phyloP scores from a whole-genome alignment of 1,140 invertebrate species.

The Helicoverpa armigera region DNA sequence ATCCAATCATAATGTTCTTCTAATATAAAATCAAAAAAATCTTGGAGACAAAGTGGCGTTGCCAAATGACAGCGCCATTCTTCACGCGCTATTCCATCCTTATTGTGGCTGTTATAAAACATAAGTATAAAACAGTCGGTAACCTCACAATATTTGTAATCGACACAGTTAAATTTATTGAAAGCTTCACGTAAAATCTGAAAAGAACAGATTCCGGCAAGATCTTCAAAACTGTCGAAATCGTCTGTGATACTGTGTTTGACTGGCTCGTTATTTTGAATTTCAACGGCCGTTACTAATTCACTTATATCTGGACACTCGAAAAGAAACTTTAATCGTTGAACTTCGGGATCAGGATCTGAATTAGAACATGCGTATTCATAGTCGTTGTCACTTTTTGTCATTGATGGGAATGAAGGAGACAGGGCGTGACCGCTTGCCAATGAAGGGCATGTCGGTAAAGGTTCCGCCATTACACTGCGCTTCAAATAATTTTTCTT shows the following conservation, averaged over 20 bases:
- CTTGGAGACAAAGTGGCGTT: constrained; percentile 85
- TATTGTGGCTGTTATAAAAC: constrained; percentile 80
- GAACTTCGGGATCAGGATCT: constrained; percentile 55
- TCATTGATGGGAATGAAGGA: constrained; percentile 63
- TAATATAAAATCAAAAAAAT: constrained; percentile 87
- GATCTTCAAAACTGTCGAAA: constrained; percentile 82
- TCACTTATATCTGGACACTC: constrained; percentile 80
- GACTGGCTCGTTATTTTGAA: constrained; percentile 66
- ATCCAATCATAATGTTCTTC: constrained; percentile 86
- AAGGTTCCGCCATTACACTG: constrained; percentile 73
- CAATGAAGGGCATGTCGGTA: constrained; percentile 61
- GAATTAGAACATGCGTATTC: constrained; percentile 24
- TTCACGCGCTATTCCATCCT: constrained; percentile 68
- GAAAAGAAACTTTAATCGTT: constrained; percentile 70
- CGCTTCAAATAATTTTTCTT: constrained; percentile 80
- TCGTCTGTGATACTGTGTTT: constrained; percentile 74
- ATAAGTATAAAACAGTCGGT: constrained; percentile 76
- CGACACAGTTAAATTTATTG: constrained; percentile 80
- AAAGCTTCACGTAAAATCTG: constrained; percentile 74
- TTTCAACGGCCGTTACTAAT: constrained; percentile 77
- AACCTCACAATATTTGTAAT: constrained; percentile 83
- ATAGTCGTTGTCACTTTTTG: constrained; percentile 60
- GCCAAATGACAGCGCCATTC: constrained; percentile 80
- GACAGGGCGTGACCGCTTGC: constrained; percentile 43
- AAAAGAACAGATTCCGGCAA: constrained; percentile 68